Evolutionary conservation across 2,888 invertebrate species (phyloP).

Genomic region (Conchocele bisecta): DNA sequence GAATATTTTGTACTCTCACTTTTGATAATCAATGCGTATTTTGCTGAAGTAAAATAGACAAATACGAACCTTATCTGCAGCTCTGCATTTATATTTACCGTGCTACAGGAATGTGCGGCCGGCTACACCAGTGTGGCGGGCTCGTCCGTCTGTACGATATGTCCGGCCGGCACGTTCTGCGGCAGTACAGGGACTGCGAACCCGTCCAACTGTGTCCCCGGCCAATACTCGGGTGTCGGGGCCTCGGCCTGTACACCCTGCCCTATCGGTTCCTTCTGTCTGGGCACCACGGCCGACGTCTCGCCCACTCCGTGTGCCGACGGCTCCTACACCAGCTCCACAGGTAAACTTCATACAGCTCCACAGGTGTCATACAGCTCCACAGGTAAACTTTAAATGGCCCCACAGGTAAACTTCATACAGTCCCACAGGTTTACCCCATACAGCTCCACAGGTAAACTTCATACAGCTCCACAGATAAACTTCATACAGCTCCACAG

Average conservation of each 20-base stretch:
- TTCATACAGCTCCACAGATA: too few species aligned
- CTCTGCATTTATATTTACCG: too few species aligned
- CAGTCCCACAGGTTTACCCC: too few species aligned
- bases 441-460: too few species aligned
- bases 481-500: too few species aligned
- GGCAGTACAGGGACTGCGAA: constrained; percentile 62
- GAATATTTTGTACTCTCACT: too few species aligned
- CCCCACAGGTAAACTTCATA: too few species aligned
- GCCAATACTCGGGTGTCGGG: constrained; percentile 70
- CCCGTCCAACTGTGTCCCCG: constrained; percentile 69
- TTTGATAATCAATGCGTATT: too few species aligned
- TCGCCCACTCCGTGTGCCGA: constrained; percentile 58
- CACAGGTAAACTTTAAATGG: too few species aligned
- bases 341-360: constrained; percentile 64
- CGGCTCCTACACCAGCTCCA: constrained; percentile 67
- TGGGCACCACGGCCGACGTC: constrained; percentile 36
- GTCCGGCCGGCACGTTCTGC: constrained; percentile 76
- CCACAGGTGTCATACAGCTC: too few species aligned
- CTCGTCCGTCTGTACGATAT: constrained; percentile 67
- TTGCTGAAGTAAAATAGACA: too few species aligned
- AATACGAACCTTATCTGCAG: too few species aligned
- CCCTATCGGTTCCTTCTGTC: constrained; percentile 73
- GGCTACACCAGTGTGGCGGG: constrained; percentile 71
- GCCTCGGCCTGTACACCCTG: constrained; percentile 69
- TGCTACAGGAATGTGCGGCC: constrained; percentile 62